phyloP scores from a whole-genome alignment of 2,113 vertebrate genomes.

The Hypanus sabinus region DNA sequence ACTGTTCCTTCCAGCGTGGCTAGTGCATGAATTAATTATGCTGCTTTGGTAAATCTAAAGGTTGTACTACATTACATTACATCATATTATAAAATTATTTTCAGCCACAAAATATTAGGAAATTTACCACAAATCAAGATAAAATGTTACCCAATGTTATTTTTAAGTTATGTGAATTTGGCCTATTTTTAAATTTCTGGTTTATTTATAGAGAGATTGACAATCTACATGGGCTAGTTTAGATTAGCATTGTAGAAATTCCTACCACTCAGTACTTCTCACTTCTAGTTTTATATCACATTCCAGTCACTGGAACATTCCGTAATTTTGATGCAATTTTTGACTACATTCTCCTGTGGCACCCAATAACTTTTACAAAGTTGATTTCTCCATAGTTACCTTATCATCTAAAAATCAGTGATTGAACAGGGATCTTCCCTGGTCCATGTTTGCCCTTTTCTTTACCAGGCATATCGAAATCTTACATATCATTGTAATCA shows the following conservation, averaged over 20 bases:
- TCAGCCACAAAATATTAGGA: background rate
- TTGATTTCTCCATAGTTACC: background rate
- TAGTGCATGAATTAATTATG: background rate
- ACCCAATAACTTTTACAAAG: background rate
- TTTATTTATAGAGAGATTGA: background rate
- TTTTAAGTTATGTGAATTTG: background rate
- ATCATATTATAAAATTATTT: background rate
- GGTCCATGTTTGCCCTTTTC: too few relatives aligned
- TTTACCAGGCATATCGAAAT: too few relatives aligned
- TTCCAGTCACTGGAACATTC: slow-evolving; percentile 12
- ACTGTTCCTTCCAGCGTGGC: background rate
- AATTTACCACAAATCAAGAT: too few relatives aligned
- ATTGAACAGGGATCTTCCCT: too few relatives aligned
- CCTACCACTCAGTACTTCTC: background rate
- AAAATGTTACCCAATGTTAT: background rate
- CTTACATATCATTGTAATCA: too few relatives aligned
- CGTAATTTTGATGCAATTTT: background rate
- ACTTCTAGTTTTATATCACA: background rate
- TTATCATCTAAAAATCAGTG: too few relatives aligned
- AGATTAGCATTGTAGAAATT: background rate
- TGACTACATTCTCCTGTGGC: background rate
- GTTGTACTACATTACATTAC: too few relatives aligned
- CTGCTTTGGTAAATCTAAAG: background rate
- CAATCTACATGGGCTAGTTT: background rate
- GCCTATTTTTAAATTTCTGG: background rate